Conservation (phyloP, 2,888 invertebrate species). For the Hermaeophaga mercurialis region DNA sequence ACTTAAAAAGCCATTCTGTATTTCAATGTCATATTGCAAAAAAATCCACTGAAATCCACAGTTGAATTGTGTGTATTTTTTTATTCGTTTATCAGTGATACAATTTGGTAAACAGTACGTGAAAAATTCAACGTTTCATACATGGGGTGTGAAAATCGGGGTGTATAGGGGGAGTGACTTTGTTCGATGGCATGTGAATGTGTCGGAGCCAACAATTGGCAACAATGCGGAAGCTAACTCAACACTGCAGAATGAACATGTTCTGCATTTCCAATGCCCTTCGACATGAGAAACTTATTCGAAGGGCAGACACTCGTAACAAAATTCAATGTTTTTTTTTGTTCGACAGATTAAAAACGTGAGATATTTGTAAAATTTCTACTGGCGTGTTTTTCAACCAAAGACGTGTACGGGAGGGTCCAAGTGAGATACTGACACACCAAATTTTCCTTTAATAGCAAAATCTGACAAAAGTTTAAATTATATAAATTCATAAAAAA, state of each 20-base stretch:
- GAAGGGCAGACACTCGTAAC: conserved; percentile 3
- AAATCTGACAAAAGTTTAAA: no score
- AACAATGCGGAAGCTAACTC: conserved; percentile 39
- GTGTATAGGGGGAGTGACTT: conserved; percentile 15
- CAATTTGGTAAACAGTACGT: no score
- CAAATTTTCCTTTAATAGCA: no score
- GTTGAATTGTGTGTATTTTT: no score
- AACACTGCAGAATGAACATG: conserved; percentile 38
- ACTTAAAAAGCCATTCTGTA: no score
- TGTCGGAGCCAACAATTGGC: conserved; percentile 41
- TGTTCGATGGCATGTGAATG: conserved; percentile 38
- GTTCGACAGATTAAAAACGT: not conserved
- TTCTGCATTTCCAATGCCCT: conserved; percentile 30
- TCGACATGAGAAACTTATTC: conserved; percentile 19
- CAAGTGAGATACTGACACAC: no score
- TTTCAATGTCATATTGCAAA: no score
- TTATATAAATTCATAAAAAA: no score
- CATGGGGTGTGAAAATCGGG: conserved; percentile 32
- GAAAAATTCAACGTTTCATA: conserved; percentile 2
- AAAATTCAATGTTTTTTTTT: not conserved
- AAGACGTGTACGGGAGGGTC: no score
- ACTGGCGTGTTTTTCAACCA: no score
- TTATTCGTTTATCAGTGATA: no score
- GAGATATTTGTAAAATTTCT: not conserved
- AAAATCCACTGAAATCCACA: no score